Evolutionary conservation across 30 jellyfish, hydroid and myxozoan species (phyloP).

Genomic region (Turritopsis dohrnii): DNA sequence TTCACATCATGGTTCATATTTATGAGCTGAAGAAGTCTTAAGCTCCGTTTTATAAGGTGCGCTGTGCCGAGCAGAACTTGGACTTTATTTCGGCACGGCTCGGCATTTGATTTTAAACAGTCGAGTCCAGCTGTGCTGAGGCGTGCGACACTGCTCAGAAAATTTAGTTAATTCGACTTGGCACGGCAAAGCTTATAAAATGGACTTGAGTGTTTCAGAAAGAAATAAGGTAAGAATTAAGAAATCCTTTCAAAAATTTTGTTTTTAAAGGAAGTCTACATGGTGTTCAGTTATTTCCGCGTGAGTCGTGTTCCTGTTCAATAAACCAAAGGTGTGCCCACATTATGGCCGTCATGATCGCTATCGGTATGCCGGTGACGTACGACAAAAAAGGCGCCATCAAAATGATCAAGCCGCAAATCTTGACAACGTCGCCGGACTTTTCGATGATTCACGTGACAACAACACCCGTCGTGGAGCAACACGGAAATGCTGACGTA

Average conservation of each 20-base stretch:
- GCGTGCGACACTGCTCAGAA: no score
- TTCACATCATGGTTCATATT: background rate
- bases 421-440: background rate
- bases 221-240: no score
- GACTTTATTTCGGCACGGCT: no score
- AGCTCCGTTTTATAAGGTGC: no score
- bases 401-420: slow-evolving; percentile 28
- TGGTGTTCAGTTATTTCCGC: slow-evolving; percentile 82
- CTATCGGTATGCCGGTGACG: slow-evolving; percentile 78
- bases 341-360: slow-evolving; percentile 74
- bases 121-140: no score
- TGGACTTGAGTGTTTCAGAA: no score
- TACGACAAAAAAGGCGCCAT: slow-evolving; percentile 31
- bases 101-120: no score
- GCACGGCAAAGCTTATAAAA: no score
- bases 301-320: slow-evolving; percentile 84
- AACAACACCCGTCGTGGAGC: background rate
- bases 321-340: slow-evolving; percentile 74
- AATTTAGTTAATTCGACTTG: no score
- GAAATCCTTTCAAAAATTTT: background rate
- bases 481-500: background rate
- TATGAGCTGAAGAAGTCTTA: no score
- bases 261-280: slow-evolving; percentile 38
- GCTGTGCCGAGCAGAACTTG: no score
- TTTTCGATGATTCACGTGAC: background rate